Evolutionary conservation across 2,797 vertebrate genomes (phyloP).

Genomic region (Sitta carolinensis): DNA sequence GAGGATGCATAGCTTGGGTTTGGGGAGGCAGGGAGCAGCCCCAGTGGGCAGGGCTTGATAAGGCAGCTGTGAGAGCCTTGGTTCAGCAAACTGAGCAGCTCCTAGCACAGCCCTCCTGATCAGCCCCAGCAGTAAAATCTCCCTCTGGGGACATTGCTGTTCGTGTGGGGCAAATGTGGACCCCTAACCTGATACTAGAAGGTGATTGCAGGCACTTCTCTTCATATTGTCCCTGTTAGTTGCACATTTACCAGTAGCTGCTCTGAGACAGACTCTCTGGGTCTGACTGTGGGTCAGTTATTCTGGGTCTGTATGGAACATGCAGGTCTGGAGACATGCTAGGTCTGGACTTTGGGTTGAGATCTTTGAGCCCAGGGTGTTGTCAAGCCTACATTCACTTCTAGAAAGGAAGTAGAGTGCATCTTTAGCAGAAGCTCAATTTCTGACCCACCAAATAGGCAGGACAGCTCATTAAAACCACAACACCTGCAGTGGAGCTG

Average conservation of each 20-base stretch:
- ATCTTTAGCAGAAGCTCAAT: not conserved
- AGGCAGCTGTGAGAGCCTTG: not conserved
- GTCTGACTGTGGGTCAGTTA: not conserved
- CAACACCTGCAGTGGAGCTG: not conserved
- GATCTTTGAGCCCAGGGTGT: not conserved
- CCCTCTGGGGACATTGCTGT: not conserved
- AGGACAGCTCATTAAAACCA: not conserved
- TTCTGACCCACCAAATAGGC: not conserved
- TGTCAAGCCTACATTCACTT: not conserved
- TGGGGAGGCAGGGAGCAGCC: not conserved
- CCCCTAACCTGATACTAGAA: not conserved
- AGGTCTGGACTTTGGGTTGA: not conserved
- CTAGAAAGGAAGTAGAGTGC: not conserved
- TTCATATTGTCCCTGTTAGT: not conserved
- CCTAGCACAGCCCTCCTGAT: not conserved
- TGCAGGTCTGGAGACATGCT: not conserved
- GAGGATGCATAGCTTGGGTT: not conserved
- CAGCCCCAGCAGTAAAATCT: not conserved
- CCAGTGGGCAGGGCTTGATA: accelerated
- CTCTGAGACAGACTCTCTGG: not conserved
- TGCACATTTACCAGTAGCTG: not conserved
- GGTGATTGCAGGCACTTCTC: not conserved
- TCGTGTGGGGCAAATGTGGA: not conserved
- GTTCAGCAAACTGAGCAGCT: not conserved
- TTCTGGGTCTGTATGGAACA: not conserved